Percentiles rank a stretch among this genome's conserved stretches.
phyloP scores from a whole-genome alignment of 2,888 invertebrate genomes.

The Orgyia antiqua region DNA sequence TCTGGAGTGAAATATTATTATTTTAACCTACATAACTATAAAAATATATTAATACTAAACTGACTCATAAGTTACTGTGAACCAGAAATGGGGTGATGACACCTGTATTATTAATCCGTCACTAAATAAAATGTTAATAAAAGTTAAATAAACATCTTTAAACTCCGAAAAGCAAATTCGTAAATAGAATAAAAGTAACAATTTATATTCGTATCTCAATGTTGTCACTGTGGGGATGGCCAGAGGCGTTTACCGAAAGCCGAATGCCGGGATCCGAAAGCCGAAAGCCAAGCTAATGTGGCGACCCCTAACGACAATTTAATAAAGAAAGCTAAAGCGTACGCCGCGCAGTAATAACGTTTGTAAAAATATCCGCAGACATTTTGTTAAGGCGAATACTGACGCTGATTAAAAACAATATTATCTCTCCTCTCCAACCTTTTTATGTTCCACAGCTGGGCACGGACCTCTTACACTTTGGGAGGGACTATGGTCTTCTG shows the following conservation, averaged over 20 bases:
- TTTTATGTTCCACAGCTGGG: no score
- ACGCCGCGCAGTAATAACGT: conserved; percentile 59
- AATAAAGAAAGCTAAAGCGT: conserved; percentile 65
- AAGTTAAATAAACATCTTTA: not conserved
- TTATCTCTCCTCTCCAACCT: no score
- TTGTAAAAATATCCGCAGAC: conserved; percentile 75
- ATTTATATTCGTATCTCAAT: conserved; percentile 11
- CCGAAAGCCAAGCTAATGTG: conserved; percentile 33
- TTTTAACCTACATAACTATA: no score
- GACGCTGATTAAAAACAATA: not conserved
- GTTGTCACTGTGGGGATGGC: conserved; percentile 20
- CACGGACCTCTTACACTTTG: no score
- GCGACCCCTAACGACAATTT: conserved; percentile 62
- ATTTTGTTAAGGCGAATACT: conserved; percentile 50
- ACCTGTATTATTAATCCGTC: no score
- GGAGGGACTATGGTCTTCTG: no score
- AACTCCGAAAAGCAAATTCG: not conserved
- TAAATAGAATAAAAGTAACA: conserved; percentile 5
- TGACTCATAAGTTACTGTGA: no score
- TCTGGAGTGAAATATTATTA: no score
- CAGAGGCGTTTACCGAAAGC: conserved; percentile 18
- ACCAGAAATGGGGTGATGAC: no score
- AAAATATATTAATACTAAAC: no score
- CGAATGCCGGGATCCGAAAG: conserved; percentile 16
- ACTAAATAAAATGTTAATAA: conserved; percentile 1